phyloP scores from a whole-genome alignment of 2,113 vertebrate species.

The Anguilla japonica region DNA sequence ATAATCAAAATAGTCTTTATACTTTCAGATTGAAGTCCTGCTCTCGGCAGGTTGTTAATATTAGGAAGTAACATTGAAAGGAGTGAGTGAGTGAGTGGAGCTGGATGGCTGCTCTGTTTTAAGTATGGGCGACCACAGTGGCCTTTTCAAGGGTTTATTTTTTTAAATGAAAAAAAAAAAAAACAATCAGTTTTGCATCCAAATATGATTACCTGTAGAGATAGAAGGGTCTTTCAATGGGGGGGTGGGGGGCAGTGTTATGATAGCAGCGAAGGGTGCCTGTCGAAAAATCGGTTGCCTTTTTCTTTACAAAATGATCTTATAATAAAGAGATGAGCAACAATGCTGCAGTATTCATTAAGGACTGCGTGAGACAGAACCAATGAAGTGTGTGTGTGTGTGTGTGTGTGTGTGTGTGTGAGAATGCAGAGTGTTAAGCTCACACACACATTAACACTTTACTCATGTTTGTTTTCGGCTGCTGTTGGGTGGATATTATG shows the following conservation, averaged over 20 bases:
- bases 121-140: conserved; percentile 50
- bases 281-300: conserved; percentile 53
- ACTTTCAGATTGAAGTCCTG: conserved; percentile 37
- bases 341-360: conserved; percentile 56
- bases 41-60: conserved; percentile 40
- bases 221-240: conserved; percentile 28
- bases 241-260: conserved; percentile 26
- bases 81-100: conserved; percentile 35
- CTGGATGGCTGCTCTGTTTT: conserved; percentile 30
- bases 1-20: conserved; percentile 50
- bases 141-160: conserved; percentile 64
- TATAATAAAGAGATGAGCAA: conserved; percentile 39
- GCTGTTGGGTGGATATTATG: neutral
- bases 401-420: neutral
- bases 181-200: conserved; percentile 57
- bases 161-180: conserved; percentile 55
- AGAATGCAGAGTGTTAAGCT: neutral
- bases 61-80: conserved; percentile 20
- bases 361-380: conserved; percentile 32
- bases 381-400: conserved; percentile 27
- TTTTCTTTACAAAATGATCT: conserved; percentile 48
- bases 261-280: conserved; percentile 55
- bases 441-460: neutral
- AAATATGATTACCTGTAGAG: conserved; percentile 62
- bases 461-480: neutral